A percentile compares a stretch with the other conserved stretches of the same genome.
These are phyloP conservation scores for Aleiodes sp. DNA, from an alignment of 1,140 invertebrate species.

Conservation along the genomic window DNA sequence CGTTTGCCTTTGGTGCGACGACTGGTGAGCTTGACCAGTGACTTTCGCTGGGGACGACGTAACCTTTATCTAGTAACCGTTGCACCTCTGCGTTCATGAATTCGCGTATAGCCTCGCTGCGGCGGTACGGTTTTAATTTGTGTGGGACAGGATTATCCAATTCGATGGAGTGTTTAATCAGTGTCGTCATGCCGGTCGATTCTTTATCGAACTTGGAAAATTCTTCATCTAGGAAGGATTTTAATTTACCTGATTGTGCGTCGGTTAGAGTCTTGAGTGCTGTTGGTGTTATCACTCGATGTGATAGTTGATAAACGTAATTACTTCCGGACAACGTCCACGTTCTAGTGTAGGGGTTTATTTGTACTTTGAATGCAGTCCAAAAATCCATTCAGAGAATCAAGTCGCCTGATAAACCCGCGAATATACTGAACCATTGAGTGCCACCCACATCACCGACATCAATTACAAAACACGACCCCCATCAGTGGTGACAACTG, in stretches of 20 bases:
- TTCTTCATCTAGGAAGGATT: background rate
- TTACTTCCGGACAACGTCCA: constrained; percentile 16
- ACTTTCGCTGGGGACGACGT: constrained; percentile 27
- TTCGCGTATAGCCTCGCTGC: constrained; percentile 27
- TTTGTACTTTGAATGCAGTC: background rate
- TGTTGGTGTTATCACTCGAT: background rate
- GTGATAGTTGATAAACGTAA: background rate
- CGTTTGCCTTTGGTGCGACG: constrained; percentile 18
- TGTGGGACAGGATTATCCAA: constrained; percentile 22
- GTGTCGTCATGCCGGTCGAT: constrained; percentile 13
- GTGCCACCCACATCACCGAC: constrained; percentile 11
- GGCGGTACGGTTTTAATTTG: constrained; percentile 27
- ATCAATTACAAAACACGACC: constrained; percentile 20
- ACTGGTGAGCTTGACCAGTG: constrained; percentile 21
- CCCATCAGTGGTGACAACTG: no score
- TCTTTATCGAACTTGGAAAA: constrained; percentile 18
- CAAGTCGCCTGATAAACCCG: background rate
- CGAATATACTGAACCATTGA: constrained; percentile 14
- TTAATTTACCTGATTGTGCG: background rate
- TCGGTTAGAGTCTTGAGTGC: background rate
- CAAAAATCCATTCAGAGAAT: constrained; percentile 25
- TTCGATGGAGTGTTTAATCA: constrained; percentile 31
- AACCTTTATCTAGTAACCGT: constrained; percentile 26
- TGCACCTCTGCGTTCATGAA: constrained; percentile 31
- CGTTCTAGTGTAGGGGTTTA: background rate